Conservation (phyloP, 2,797 vertebrate genomes). For the Poeciliopsis gracilis region DNA sequence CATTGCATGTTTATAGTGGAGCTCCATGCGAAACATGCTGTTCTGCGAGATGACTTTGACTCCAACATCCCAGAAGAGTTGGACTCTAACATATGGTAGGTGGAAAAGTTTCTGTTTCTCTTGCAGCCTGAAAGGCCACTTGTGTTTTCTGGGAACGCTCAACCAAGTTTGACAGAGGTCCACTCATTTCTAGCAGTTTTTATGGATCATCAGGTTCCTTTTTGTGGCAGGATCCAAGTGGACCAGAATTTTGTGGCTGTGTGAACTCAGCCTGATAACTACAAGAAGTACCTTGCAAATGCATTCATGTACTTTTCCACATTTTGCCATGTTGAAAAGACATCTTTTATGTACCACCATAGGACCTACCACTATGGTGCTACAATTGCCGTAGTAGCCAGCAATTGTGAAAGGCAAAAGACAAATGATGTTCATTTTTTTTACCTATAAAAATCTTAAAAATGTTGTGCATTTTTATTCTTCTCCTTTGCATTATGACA, state of each 20-base stretch:
- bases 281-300: background rate
- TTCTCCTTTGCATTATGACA: background rate
- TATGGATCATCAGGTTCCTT: background rate
- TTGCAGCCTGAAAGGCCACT: constrained; percentile 9
- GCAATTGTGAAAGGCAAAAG: background rate
- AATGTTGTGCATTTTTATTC: background rate
- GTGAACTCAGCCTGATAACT: background rate
- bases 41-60: constrained; percentile 97
- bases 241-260: background rate
- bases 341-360: background rate
- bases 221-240: background rate
- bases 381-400: background rate
- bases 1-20: constrained; percentile 83
- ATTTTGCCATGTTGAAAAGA: background rate
- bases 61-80: constrained; percentile 89
- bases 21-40: constrained; percentile 90
- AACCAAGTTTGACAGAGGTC: background rate
- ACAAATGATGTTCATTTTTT: background rate
- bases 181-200: background rate
- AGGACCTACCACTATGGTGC: too few relatives aligned
- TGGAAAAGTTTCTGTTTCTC: constrained; percentile 38
- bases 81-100: constrained; percentile 92
- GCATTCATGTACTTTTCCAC: background rate
- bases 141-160: background rate
- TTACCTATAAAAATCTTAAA: background rate